Evolutionary conservation across 2,888 invertebrate species (phyloP), one percentile per base, ranked within the genome.

Genomic region (Idaea aversata): DNA sequence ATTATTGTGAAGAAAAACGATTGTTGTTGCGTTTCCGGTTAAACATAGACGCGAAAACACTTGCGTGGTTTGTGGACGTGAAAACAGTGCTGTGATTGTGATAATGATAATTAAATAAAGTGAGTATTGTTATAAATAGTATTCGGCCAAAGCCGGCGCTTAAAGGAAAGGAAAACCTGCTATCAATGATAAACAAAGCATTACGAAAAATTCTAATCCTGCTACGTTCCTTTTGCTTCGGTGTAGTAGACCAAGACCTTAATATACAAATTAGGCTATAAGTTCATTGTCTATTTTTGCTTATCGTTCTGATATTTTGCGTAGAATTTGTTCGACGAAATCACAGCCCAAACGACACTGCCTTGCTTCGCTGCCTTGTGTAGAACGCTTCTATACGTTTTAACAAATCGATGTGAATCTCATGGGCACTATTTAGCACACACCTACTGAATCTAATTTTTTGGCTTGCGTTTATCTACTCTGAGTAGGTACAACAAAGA

Each of bases 1-100:
- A 81, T 80, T 77, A 80, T 74, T 71, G 69, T 70, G 64, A 71
- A 78, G 67, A 72, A 74, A 73, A 71, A 65, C 73, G 74, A 69
- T 76, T 77, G 73, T 70, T 74, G 62, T 58, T 63, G 67, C 67
- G 70, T 75, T 74, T 75, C 67, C 69, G 71, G 70, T 68, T 68
- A 71, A 69, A 58, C 61, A 61, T 16, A 59, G 71, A 71, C 67
- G 74, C 63, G 60, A 36, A 36, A 57, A n/a, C 36, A 57, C 38
- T 16, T 61, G 61, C 34, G 57, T 38, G 59, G 38, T 62, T 63
- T 62, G 59, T 59, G 61, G 66, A 65, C 63, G 64, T 66, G 68
- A 69, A 25, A 25, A 63, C 10, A 59, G 73, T 70, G 65, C 73
- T 67, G 73, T 75, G 70, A 70, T 75, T 75, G 67, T 71, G 58